Percentiles rank a stretch among this genome's conserved stretches.
Evolutionary conservation across 2,113 vertebrate species (phyloP).

Genomic region (Delphinapterus leucas): DNA sequence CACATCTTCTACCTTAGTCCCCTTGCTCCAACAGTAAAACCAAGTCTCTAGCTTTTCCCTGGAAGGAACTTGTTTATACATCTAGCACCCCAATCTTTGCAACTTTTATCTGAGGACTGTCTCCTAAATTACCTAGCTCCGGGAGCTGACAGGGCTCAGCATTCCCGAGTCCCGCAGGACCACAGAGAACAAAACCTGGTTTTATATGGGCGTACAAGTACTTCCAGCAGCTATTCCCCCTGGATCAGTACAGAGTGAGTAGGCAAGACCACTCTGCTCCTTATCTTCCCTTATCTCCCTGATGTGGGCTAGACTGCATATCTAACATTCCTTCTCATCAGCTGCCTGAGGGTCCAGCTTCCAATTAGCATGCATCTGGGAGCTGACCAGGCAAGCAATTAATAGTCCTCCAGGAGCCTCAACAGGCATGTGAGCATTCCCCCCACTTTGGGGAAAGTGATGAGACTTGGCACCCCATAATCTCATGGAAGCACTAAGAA

Average conservation of each 20-base stretch:
- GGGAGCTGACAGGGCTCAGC: not conserved
- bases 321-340: not conserved
- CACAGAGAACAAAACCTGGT: not conserved
- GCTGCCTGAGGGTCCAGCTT: not conserved
- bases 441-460: not conserved
- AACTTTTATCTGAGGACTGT: not conserved
- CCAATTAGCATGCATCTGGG: not conserved
- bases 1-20: not conserved
- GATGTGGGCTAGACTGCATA: not conserved
- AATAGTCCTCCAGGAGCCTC: not conserved
- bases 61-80: not conserved
- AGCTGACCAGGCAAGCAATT: not conserved
- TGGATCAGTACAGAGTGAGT: not conserved
- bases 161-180: not conserved
- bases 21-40: not conserved
- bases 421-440: not conserved
- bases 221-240: not conserved
- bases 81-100: not conserved
- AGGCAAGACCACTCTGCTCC: not conserved
- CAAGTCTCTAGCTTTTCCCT: not conserved
- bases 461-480: not conserved
- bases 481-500: not conserved
- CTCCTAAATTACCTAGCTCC: not conserved
- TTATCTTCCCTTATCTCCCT: not conserved
- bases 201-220: not conserved